Percentiles rank a stretch among this genome's conserved stretches.
phyloP scores from a whole-genome alignment of 1,140 invertebrate genomes.

The Drosophila guanche region DNA sequence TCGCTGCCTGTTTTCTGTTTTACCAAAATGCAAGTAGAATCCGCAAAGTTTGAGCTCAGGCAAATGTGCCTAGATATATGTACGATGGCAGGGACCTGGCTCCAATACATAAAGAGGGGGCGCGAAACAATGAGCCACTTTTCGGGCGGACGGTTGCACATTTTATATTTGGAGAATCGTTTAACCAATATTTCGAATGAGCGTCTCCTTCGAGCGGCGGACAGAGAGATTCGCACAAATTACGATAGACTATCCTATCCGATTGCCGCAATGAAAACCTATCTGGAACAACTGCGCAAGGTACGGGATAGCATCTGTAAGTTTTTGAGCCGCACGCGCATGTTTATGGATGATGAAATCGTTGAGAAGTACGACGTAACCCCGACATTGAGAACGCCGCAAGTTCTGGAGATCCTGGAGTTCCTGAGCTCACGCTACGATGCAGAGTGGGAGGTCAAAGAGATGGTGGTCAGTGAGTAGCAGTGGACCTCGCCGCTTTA shows the following conservation, averaged over 20 bases:
- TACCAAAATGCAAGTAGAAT: too few relatives aligned
- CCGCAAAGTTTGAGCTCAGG: too few relatives aligned
- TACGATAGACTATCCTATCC: neutral
- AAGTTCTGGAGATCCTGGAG: constrained; percentile 24
- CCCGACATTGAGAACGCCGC: neutral
- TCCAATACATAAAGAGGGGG: neutral
- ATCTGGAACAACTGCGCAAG: neutral
- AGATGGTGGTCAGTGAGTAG: constrained; percentile 55
- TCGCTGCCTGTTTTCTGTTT: too few relatives aligned
- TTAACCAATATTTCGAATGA: neutral
- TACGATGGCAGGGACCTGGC: neutral
- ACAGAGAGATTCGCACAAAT: neutral
- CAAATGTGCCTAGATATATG: too few relatives aligned
- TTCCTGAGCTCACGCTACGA: constrained; percentile 43
- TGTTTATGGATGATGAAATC: constrained; percentile 28
- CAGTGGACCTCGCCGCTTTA: too few relatives aligned
- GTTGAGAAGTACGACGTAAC: constrained; percentile 4
- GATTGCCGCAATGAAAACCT: neutral
- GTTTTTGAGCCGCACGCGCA: constrained; percentile 14
- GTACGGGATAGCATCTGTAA: constrained; percentile 9
- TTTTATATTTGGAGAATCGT: constrained; percentile 10
- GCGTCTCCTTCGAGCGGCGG: neutral
- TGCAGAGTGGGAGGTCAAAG: constrained; percentile 57
- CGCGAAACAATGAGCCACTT: neutral
- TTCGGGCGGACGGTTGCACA: neutral